Percentiles rank a stretch among this genome's conserved stretches.
These are phyloP conservation scores for Cercopithecus petaurista DNA, from an alignment of 2,797 vertebrate species.

Conservation along the genomic window DNA sequence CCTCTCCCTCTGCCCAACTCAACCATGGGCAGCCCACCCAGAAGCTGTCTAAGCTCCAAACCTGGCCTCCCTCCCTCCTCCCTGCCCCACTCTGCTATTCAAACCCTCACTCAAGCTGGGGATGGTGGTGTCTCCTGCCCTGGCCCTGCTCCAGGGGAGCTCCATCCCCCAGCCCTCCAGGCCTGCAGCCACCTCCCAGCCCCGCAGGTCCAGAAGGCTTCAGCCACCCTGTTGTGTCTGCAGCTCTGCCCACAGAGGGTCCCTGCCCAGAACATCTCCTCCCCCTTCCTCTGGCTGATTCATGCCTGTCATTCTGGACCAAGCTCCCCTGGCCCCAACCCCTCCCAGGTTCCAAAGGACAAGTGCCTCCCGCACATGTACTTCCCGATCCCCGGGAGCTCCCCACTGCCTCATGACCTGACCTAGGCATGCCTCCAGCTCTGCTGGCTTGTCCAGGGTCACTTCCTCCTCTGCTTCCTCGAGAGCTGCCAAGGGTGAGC, in stretches of 20 bases:
- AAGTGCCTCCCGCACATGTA: not conserved
- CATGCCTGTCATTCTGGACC: not conserved
- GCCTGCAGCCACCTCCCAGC: not conserved
- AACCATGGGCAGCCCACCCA: not conserved
- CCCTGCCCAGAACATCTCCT: not conserved
- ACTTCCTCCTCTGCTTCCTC: not conserved
- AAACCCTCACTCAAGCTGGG: not conserved
- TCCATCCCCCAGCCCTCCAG: not conserved
- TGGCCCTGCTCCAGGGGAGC: no score
- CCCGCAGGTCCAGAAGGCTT: no score
- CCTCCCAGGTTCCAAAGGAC: not conserved
- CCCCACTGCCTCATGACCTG: not conserved
- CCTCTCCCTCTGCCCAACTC: no score
- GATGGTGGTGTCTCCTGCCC: not conserved
- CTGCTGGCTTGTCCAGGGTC: not conserved
- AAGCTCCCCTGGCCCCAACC: fast-evolving
- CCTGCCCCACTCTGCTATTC: not conserved
- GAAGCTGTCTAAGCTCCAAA: not conserved
- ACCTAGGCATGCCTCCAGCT: not conserved
- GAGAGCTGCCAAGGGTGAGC: not conserved
- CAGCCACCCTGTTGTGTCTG: not conserved
- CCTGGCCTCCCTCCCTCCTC: not conserved
- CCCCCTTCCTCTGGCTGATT: not conserved
- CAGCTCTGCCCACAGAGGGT: not conserved
- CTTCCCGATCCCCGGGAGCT: not conserved